Evolutionary conservation across 2,888 invertebrate species (phyloP).

Genomic region (Chloromyia formosa): DNA sequence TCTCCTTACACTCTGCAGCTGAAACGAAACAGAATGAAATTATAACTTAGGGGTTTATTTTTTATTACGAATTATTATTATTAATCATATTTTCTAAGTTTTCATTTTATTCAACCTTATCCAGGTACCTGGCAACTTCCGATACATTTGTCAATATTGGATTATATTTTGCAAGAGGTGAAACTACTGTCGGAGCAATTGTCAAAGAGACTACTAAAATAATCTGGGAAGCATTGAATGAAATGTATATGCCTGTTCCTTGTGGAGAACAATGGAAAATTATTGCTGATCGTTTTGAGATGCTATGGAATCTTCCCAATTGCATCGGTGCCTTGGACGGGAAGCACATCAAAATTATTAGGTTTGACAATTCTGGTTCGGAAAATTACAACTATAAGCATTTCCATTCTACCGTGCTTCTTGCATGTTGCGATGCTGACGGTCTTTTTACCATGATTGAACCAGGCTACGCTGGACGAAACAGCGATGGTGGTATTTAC

Average conservation of each 20-base stretch:
- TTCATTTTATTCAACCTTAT: no score
- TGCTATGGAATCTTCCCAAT: not conserved
- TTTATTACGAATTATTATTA: no score
- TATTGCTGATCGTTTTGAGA: constrained; percentile 14
- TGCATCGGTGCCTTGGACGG: constrained; percentile 4
- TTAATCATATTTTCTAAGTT: no score
- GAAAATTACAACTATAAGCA: not conserved
- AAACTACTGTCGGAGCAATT: no score
- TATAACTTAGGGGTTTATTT: no score
- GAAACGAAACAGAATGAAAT: no score
- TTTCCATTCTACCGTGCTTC: not conserved
- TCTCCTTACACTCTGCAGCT: no score
- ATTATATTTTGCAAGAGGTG: no score
- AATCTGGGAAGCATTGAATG: not conserved
- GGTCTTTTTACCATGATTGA: not conserved
- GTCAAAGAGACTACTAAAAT: no score
- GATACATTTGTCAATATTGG: no score
- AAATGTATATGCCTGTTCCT: not conserved
- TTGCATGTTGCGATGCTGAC: not conserved
- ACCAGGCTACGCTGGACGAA: not conserved
- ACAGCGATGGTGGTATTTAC: not conserved
- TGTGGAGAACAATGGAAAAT: not conserved
- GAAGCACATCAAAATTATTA: not conserved
- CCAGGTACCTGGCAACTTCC: no score
- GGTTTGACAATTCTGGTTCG: not conserved